Base-by-base conservation (phyloP, 2,888 invertebrate species). In the Mesochorus sp. region DNA sequence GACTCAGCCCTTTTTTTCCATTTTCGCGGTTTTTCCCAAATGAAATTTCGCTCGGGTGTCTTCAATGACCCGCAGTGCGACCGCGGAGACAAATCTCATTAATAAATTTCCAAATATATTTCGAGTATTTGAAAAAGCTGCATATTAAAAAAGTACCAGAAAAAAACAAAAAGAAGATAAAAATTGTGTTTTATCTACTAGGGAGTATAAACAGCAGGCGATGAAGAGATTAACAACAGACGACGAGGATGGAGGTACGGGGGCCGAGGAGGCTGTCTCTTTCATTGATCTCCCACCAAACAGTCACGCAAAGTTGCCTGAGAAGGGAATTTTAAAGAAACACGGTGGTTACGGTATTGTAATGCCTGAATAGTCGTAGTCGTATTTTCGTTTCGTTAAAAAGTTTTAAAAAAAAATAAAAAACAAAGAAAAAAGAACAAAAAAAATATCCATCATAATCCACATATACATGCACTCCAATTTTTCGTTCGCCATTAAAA, bases 281-380 rank as follows among this genome's bases (percentile, higher is more conserved):
- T 96, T 96, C 92, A 95, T 96, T 90, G 96, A 96, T 91, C 93
- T 96, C 68, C 94, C 94, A 82, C 94, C 94, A 78, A 96, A 95
- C 92, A 95, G 94, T 87, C 93, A 95, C 90, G 92, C 94, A 76
- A 95, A 96, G 91, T 92, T 95, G 83, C 96, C 96, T 85, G 97
- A 97, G 92, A 97, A 97, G 92, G 97, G 97, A 76, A 97, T 97
- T 90, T 94, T 97, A 88, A 97, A 97, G 93, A 97, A 97, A 92
- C 94, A 95, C 86, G 94, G 93, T 91, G 94, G 94, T 86, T 96
- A 96, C 85, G 95, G 96, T 85, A 95, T 95, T 84, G 94, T 95
- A 85, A 93, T 94, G 85, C 92, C 93, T 84, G 92, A 80, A 87
- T 89, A 88, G 85, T 93, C 85, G 95, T 95, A 85, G 81, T 76